Evolutionary conservation across 2,797 vertebrate species (phyloP).

Genomic region (Trachurus trachurus): DNA sequence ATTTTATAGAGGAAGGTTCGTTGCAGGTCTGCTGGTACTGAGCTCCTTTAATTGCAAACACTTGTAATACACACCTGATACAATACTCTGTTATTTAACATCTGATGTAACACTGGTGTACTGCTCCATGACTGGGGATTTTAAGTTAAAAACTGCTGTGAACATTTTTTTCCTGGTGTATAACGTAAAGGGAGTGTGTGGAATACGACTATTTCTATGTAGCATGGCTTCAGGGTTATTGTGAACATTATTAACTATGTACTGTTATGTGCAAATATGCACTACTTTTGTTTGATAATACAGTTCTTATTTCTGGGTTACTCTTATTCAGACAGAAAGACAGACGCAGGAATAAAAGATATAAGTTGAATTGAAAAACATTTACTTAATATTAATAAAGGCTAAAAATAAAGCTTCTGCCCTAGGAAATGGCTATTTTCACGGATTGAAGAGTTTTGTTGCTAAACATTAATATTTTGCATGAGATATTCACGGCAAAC

Average conservation of each 20-base stretch:
- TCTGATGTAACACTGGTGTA: background rate
- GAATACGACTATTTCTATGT: background rate
- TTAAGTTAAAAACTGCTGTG: background rate
- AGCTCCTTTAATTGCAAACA: background rate
- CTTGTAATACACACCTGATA: background rate
- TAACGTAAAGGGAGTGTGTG: background rate
- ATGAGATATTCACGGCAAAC: background rate
- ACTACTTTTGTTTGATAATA: background rate
- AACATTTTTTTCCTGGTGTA: background rate
- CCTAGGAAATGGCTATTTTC: background rate
- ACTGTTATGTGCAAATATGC: background rate
- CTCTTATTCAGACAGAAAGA: background rate
- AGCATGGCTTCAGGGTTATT: background rate
- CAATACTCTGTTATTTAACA: background rate
- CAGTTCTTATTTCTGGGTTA: background rate
- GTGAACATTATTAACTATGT: background rate
- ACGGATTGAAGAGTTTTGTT: background rate
- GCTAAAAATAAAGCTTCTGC: background rate
- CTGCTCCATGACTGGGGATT: background rate
- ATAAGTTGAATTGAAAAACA: background rate
- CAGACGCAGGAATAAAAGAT: background rate
- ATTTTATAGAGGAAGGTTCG: constrained; percentile 13
- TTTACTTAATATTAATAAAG: background rate
- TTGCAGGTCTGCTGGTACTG: background rate
- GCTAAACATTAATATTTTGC: background rate